Evolutionary conservation across 2,797 vertebrate species (phyloP), one percentile per base, ranked within the genome.

Genomic region (Muscicapa comitata): DNA sequence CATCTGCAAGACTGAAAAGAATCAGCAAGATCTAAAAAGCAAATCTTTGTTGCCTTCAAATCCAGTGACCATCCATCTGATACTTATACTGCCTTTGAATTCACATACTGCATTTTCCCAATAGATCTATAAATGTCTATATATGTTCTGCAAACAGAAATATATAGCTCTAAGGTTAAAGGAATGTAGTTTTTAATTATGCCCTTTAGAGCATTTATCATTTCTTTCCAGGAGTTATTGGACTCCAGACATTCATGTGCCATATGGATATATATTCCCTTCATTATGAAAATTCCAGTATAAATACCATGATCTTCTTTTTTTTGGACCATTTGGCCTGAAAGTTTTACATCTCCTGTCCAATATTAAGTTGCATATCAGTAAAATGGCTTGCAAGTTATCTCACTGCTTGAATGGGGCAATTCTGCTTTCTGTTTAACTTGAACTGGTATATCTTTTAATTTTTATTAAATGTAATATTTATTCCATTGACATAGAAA

Each of bases 181-280:
- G 92, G 75, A 95, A 79, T 93, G 93, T 89, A 45, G 93, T 89
- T 92, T 80, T 80, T 97, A 97, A 97, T 31, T 37, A 91, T 63
- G 37, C 75, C 83, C 67, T 90, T 97, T 86, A 94, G 92, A 92
- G 42, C 33, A 92, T 66, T 97, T 96, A 92, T 54, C 19, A 88
- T 95, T 97, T 96, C 37, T 62, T 96, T 96, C 67, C 53, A 89
- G 92, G 89, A 96, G 38, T 95, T 96, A 97, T 71, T 95, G 58
- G 57, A 82, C 88, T 61, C 84, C 25, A 68, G 87, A 31, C 35
- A 92, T 94, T 96, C 72, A 53, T 80, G 25, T 90, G 77, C 90
- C 90, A 96, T 95, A 93, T 37, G 59, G 86, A 91, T 58, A 74
- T 88, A 72, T 75, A 88, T 72, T 94, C n/a, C 45, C 31, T 86